Conservation (phyloP, 2,797 vertebrate genomes). For the Xenentodon cancila region DNA sequence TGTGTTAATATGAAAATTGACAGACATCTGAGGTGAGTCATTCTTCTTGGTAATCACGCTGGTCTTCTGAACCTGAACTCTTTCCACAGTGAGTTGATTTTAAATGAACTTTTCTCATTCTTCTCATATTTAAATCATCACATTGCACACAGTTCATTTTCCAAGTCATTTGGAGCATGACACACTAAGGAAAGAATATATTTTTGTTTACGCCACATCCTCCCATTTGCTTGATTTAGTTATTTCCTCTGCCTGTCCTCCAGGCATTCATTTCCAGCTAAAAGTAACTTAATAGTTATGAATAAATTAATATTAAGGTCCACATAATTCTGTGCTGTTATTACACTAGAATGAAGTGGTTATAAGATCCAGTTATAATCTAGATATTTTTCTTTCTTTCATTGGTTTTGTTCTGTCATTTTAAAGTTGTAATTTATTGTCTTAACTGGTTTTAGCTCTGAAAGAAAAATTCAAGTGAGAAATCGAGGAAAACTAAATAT, state of each 20-base stretch:
- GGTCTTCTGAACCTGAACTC: conserved; percentile 7
- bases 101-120: conserved; percentile 9
- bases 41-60: conserved; percentile 12
- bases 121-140: conserved; percentile 14
- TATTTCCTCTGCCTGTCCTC: not conserved
- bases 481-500: too few species aligned
- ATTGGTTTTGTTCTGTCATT: not conserved
- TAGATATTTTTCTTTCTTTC: too few species aligned
- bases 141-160: conserved; percentile 4
- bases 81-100: conserved; percentile 8
- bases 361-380: too few species aligned
- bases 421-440: too few species aligned
- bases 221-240: conserved; percentile 11
- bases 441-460: too few species aligned
- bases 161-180: conserved; percentile 16
- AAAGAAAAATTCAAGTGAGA: too few species aligned
- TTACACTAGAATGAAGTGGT: not conserved
- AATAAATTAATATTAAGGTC: conserved; percentile 26
- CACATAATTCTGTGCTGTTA: not conserved
- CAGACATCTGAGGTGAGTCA: conserved; percentile 4
- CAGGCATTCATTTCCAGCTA: conserved; percentile 18
- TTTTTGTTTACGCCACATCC: conserved; percentile 3
- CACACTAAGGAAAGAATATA: not conserved
- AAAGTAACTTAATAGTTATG: conserved; percentile 25
- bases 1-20: conserved; percentile 4